Conservation (phyloP, 2,113 vertebrate species). For the Poeciliopsis turrubarensis region DNA sequence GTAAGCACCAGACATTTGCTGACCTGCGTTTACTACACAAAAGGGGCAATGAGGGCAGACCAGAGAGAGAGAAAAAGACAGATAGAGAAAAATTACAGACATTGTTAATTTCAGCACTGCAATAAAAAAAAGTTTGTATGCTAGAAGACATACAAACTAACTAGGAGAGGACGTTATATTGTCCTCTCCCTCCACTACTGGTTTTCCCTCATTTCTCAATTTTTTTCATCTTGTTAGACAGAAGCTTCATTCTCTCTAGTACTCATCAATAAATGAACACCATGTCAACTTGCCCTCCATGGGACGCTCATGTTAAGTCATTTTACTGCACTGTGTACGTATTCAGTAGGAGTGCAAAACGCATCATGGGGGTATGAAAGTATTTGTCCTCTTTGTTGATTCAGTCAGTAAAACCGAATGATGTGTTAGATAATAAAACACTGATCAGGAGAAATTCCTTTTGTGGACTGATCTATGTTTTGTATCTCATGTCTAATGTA, state of each 20-base stretch:
- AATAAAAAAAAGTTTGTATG: background rate
- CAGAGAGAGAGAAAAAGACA: background rate
- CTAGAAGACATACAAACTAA: background rate
- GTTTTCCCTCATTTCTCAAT: background rate
- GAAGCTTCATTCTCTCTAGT: constrained; percentile 6
- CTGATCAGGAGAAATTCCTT: background rate
- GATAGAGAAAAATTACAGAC: background rate
- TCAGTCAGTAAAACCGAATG: background rate
- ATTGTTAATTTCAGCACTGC: background rate
- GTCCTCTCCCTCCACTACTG: too few species aligned
- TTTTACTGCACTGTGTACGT: background rate
- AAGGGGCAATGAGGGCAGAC: background rate
- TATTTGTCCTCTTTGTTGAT: background rate
- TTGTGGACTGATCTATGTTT: background rate
- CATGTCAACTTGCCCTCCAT: constrained; percentile 45
- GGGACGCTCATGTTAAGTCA: constrained; percentile 16
- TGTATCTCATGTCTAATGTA: background rate
- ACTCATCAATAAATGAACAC: constrained; percentile 21
- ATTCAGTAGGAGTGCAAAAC: background rate
- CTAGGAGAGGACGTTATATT: too few species aligned
- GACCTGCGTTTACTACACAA: constrained; percentile 34
- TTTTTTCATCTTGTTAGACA: background rate
- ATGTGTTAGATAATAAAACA: background rate
- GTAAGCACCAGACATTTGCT: constrained; percentile 21
- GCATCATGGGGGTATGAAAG: constrained; percentile 10